Base-by-base conservation (phyloP, 1,140 invertebrate species). In the Acyrthosiphon pisum region DNA sequence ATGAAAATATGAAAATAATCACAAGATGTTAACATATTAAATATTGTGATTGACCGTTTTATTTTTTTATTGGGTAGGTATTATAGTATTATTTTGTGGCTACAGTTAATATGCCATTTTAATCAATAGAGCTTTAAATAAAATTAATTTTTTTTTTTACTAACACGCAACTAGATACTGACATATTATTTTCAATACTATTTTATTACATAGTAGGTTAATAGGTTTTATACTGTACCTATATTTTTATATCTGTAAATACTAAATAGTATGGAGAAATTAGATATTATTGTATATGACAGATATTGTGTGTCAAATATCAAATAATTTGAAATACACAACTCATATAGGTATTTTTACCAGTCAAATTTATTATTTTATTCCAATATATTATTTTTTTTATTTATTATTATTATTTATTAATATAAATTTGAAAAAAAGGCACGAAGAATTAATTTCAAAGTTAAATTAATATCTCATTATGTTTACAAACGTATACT, bases 121-220 rank as follows among this genome's bases (percentile, higher is more conserved):
- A 87, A 87, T 87, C 84, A n/a, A 87, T 87, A 87, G 30, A 30
- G 84, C 30, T 46, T 87, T 44, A 30, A 46, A 44, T n/a, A 87
- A 30, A 87, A 46, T 30, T 1, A 30, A 46, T 86, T 48, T 30
- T 76, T 76, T 76, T n/a, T n/a, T 35, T 76, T 44, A 26, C 26
- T 18, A n/a, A 87, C 84, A 87, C 84, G 84, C 84, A 87, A 87
- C 41, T 87, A 41, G 41, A n/a, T 87, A 87, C 23, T 44, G 23
- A 44, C 84, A 44, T 46, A n/a, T 86, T 44, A 30, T 87, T 87
- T 87, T 11, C n/a, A 26, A 46, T 87, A 48, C 84, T n/a, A 87
- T 87, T 48, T 87, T 87, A 87, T 87, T 87, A 87, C 30, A 87
- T 87, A 87, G 30, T n/a, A 76, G 11, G 30, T 76, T n/a, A 76